Base-by-base conservation (phyloP, 2,888 invertebrate genomes). In the Drosophila suboccidentalis region DNA sequence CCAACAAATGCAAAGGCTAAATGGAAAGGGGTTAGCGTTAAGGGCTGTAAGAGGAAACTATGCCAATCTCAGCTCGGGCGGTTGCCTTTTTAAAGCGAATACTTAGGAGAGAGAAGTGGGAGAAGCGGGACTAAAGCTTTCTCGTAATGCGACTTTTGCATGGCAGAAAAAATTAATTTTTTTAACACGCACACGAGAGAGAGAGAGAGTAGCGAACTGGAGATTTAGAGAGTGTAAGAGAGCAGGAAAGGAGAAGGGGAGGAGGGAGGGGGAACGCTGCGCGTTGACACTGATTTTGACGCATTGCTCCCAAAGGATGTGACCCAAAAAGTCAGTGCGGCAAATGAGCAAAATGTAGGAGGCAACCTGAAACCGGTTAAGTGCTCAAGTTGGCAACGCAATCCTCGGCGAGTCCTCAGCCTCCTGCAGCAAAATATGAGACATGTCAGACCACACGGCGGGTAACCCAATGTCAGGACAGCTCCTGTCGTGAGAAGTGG, bases 231-330 rank as follows among this genome's bases (percentile, higher is more conserved):
- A 39, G 22, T n/a, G 50, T 17, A 19, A 44, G 58, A 19, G 34
- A 59, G 46, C 34, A 19, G 22, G 39, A 9, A 36, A 8, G 26
- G 32, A 22, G 29, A 13, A 8, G 15, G 13, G 26, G 11, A 15
- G 26, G 53, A 41, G 13, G 15, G 44, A 39, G 3, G 29, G 55
- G 49, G 43, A 54, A 57, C 69, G 74, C 68, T 89, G 90, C 78
- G 82, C 89, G 90, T 82, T 90, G 91, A 91, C 91, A 91, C 90
- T 90, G 91, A 90, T 90, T 91, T 90, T 90, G 90, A 90, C 87
- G 89, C 91, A 90, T 87, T 80, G 81, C 85, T 90, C 90, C 91
- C 90, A 71, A 43, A 91, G 91, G 90, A 91, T 80, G 86, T 91
- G 91, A 90, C 91, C 90, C 90, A 90, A 90, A 90, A 90, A 86